Conservation (phyloP, 2,113 vertebrate species). For the Oxyruncus cristatus region DNA sequence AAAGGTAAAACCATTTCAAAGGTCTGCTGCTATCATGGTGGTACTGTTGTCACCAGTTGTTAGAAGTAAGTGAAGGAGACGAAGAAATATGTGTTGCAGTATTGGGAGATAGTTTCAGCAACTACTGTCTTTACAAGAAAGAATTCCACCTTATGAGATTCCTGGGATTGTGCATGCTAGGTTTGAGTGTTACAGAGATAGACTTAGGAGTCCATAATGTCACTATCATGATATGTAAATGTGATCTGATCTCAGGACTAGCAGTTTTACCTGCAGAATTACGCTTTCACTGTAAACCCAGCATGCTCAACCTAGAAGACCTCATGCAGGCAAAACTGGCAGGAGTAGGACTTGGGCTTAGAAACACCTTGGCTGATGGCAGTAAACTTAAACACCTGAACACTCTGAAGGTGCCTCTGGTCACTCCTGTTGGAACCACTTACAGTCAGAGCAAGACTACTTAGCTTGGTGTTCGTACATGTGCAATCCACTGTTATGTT, state of each 20-base stretch:
- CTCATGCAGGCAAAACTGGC: not conserved
- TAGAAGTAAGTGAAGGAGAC: not conserved
- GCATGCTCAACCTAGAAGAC: not conserved
- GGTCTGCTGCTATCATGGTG: slow-evolving; percentile 32
- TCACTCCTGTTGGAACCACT: not conserved
- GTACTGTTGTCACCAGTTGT: not conserved
- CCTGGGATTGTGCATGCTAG: not conserved
- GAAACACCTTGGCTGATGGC: not conserved
- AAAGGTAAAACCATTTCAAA: slow-evolving; percentile 48
- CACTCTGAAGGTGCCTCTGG: not conserved
- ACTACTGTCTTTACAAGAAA: not conserved
- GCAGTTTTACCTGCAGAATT: not conserved
- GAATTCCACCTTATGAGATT: not conserved
- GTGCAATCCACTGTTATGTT: not conserved
- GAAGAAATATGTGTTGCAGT: not conserved
- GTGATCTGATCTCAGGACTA: not conserved
- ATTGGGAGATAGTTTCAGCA: not conserved
- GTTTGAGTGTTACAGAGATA: not conserved
- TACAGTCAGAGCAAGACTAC: not conserved
- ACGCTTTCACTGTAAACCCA: not conserved
- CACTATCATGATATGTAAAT: not conserved
- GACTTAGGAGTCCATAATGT: not conserved
- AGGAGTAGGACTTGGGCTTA: not conserved
- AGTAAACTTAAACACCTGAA: not conserved
- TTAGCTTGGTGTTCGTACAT: not conserved